Evolutionary conservation across 2,113 vertebrate species (phyloP).

Genomic region (Artemisiospiza belli): DNA sequence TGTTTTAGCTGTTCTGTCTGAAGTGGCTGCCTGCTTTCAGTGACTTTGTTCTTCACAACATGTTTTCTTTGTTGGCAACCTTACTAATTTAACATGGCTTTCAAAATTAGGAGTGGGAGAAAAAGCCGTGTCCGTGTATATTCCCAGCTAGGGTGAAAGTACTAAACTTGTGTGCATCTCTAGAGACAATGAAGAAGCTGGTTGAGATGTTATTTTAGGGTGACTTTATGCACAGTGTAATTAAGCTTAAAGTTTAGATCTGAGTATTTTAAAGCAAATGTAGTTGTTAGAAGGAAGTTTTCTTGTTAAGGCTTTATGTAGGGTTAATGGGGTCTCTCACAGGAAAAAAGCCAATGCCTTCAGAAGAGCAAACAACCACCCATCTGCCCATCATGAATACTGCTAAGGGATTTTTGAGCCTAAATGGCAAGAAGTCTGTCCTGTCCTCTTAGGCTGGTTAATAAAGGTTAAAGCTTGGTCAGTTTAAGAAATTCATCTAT

Average conservation of each 20-base stretch:
- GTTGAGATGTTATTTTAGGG: neutral
- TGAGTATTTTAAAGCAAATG: neutral
- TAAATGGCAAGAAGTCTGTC: neutral
- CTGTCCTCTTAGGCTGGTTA: neutral
- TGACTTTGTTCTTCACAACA: neutral
- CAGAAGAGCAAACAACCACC: neutral
- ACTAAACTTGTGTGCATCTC: neutral
- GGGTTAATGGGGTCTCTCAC: neutral
- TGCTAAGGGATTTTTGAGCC: neutral
- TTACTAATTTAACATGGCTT: neutral
- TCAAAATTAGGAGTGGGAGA: neutral
- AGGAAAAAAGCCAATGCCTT: neutral
- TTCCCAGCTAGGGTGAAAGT: neutral
- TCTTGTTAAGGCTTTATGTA: neutral
- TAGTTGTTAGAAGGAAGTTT: neutral
- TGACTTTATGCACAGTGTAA: neutral
- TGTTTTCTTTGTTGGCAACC: neutral
- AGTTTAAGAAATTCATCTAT: neutral
- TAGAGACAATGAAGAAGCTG: neutral
- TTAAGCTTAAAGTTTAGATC: neutral
- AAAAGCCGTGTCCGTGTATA: neutral
- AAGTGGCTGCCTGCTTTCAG: neutral
- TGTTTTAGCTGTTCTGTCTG: neutral
- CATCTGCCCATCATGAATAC: neutral
- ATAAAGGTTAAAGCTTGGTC: neutral